Evolutionary conservation across 2,797 vertebrate species (phyloP).

Genomic region (Eulemur mongoz): DNA sequence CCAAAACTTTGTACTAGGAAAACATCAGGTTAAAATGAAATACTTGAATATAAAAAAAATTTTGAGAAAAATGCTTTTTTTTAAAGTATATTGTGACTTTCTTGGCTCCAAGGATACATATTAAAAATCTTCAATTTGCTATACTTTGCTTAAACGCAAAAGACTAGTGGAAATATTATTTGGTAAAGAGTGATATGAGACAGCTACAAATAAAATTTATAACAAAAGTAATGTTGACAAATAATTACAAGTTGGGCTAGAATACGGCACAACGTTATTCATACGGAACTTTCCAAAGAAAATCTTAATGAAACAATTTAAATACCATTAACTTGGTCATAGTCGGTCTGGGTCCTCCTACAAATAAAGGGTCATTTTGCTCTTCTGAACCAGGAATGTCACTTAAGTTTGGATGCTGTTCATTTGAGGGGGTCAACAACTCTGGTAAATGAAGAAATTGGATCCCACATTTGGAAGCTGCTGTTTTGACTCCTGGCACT

Average conservation of each 20-base stretch:
- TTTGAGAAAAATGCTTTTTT: background rate
- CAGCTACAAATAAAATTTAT: constrained; percentile 7
- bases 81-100: constrained; percentile 10
- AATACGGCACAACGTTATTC: background rate
- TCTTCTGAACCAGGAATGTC: constrained; percentile 79
- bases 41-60: background rate
- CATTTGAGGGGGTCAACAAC: background rate
- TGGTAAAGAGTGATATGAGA: background rate
- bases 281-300: constrained; percentile 14
- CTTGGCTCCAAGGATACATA: constrained; percentile 8
- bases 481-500: constrained; percentile 90
- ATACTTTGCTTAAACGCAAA: constrained; percentile 1
- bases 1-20: background rate
- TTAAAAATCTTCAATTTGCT: background rate
- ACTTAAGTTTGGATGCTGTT: background rate
- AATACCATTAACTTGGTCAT: constrained; percentile 96
- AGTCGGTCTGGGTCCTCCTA: constrained; percentile 96
- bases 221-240: constrained; percentile 4
- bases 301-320: constrained; percentile 61
- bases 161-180: background rate
- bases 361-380: constrained; percentile 85
- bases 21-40: constrained; percentile 33
- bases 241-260: background rate
- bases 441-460: constrained; percentile 83
- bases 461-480: constrained; percentile 90